phyloP scores from a whole-genome alignment of 2,888 invertebrate species.

The Nineta flava region DNA sequence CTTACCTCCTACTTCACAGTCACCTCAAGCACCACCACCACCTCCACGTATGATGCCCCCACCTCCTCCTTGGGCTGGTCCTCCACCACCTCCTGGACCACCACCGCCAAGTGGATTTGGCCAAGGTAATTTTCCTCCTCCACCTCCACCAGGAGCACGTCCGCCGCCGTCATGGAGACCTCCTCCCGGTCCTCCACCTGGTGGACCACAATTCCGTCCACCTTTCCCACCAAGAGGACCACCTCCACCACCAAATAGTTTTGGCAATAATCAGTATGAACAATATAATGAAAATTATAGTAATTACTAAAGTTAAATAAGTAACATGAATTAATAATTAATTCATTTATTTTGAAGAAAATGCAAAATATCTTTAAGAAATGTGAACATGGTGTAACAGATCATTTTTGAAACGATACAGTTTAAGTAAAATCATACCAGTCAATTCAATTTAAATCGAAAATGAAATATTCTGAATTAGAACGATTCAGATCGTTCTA shows the following conservation, averaged over 20 bases:
- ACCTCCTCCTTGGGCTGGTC: conserved; percentile 21
- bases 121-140: conserved; percentile 30
- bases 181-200: conserved; percentile 38
- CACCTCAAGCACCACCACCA: conserved; percentile 28
- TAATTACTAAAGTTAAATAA: conserved; percentile 5
- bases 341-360: too few relatives aligned
- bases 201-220: conserved; percentile 36
- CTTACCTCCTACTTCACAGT: conserved; percentile 18
- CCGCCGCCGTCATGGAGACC: conserved; percentile 54
- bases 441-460: too few relatives aligned
- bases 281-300: conserved; percentile 10
- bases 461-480: too few relatives aligned
- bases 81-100: conserved; percentile 23
- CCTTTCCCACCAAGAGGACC: conserved; percentile 53
- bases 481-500: too few relatives aligned
- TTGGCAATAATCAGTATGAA: conserved; percentile 11
- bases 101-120: conserved; percentile 25
- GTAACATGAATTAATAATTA: too few relatives aligned
- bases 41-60: conserved; percentile 25
- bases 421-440: too few relatives aligned
- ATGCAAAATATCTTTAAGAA: too few relatives aligned
- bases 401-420: too few relatives aligned
- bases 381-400: too few relatives aligned
- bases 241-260: conserved; percentile 36
- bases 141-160: conserved; percentile 39